Conservation (phyloP, 2,797 vertebrate genomes). For the Pelochelys cantorii region DNA sequence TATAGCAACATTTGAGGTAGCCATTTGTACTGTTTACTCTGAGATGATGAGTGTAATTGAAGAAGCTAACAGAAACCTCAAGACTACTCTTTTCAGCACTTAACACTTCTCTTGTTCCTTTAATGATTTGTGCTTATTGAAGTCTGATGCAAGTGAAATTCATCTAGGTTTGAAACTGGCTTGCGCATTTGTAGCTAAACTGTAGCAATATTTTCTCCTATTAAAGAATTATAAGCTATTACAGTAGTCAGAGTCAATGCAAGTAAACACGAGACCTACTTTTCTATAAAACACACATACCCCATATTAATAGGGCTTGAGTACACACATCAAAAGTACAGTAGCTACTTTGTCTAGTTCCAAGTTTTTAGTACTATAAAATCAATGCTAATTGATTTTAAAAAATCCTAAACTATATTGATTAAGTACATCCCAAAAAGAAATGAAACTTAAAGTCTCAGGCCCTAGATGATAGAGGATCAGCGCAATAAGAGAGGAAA, state of each 20-base stretch:
- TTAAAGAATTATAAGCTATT: neutral
- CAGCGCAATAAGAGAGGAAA: neutral
- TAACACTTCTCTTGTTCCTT: neutral
- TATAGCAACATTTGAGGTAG: slow-evolving; percentile 5
- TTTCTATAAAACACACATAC: neutral
- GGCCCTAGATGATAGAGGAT: neutral
- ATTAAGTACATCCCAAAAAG: slow-evolving; percentile 50
- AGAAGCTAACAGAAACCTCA: neutral
- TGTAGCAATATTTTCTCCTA: neutral
- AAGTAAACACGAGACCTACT: neutral
- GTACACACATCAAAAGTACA: neutral
- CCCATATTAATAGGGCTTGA: neutral
- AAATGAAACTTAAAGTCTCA: slow-evolving; percentile 10
- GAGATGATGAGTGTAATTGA: neutral
- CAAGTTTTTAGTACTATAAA: slow-evolving; percentile 26
- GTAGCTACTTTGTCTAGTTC: neutral
- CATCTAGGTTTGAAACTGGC: neutral
- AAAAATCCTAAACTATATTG: slow-evolving; percentile 23
- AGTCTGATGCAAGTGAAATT: neutral
- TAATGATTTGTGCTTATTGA: neutral
- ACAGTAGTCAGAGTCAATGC: neutral
- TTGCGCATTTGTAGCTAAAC: neutral
- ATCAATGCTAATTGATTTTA: slow-evolving; percentile 36
- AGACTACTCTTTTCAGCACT: neutral
- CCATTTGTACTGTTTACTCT: neutral